phyloP scores from a whole-genome alignment of 2,797 vertebrate genomes.

The Crenuchus spilurus region DNA sequence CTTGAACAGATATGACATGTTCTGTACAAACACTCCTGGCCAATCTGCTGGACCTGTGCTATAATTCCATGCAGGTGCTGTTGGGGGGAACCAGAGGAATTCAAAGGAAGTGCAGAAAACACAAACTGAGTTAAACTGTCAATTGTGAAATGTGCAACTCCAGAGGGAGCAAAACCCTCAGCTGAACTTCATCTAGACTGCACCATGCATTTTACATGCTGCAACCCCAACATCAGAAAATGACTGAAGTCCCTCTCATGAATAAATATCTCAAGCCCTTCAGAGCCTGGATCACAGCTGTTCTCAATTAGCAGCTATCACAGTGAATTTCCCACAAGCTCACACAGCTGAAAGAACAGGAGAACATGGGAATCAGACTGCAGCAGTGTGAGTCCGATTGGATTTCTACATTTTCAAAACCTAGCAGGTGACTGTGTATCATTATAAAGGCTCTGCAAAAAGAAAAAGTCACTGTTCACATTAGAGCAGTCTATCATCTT shows the following conservation, averaged over 20 bases:
- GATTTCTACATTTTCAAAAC: conserved; percentile 15
- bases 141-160: neutral
- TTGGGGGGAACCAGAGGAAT: conserved; percentile 11
- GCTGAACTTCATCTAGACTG: conserved; percentile 13
- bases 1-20: too few relatives aligned
- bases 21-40: neutral
- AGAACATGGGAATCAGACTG: conserved; percentile 43
- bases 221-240: conserved; percentile 30
- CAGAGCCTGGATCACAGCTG: conserved; percentile 40
- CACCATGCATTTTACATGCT: conserved; percentile 38
- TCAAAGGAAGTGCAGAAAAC: conserved; percentile 1
- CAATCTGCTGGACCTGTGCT: conserved; percentile 12
- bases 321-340: conserved; percentile 40
- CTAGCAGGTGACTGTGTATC: conserved; percentile 28
- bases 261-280: conserved; percentile 46
- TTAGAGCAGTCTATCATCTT: too few relatives aligned
- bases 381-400: conserved; percentile 23
- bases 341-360: conserved; percentile 40
- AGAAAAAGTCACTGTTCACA: too few relatives aligned
- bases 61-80: conserved; percentile 26
- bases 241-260: conserved; percentile 35
- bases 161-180: conserved; percentile 19
- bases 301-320: conserved; percentile 52
- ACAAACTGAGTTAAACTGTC: conserved; percentile 15
- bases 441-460: neutral